These are phyloP conservation scores for Uria lomvia DNA, from an alignment of 2,113 vertebrate genomes.

Conservation along the genomic window DNA sequence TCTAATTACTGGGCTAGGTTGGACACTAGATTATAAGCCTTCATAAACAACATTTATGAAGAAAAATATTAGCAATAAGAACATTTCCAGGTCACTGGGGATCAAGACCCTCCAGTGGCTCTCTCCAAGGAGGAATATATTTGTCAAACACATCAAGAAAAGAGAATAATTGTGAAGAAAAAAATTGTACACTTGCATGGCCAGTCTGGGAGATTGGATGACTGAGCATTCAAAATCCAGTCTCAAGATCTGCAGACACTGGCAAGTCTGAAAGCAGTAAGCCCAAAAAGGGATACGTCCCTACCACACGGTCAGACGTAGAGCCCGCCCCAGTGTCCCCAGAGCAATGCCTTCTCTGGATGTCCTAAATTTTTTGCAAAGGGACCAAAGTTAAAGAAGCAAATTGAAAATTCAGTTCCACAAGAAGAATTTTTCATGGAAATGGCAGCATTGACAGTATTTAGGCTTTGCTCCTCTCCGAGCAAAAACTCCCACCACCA, in stretches of 20 bases:
- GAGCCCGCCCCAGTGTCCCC: neutral
- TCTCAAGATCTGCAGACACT: neutral
- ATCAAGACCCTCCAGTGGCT: neutral
- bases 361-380: neutral
- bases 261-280: neutral
- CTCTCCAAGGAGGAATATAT: neutral
- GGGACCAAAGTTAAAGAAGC: neutral
- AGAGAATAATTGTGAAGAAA: neutral
- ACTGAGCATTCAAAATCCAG: neutral
- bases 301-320: fast-evolving
- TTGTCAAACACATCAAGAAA: neutral
- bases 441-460: neutral
- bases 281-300: neutral
- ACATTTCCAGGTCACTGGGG: neutral
- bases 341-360: neutral
- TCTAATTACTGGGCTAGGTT: neutral
- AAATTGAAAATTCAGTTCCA: neutral
- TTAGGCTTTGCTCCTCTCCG: neutral
- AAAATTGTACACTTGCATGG: too few relatives aligned
- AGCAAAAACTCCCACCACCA: neutral
- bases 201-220: neutral
- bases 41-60: neutral
- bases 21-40: neutral
- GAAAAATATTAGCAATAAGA: neutral
- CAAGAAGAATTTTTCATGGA: neutral